Percentiles rank a stretch among this genome's conserved stretches.
Evolutionary conservation across 2,888 invertebrate species (phyloP).

Genomic region (Drosophila putrida): DNA sequence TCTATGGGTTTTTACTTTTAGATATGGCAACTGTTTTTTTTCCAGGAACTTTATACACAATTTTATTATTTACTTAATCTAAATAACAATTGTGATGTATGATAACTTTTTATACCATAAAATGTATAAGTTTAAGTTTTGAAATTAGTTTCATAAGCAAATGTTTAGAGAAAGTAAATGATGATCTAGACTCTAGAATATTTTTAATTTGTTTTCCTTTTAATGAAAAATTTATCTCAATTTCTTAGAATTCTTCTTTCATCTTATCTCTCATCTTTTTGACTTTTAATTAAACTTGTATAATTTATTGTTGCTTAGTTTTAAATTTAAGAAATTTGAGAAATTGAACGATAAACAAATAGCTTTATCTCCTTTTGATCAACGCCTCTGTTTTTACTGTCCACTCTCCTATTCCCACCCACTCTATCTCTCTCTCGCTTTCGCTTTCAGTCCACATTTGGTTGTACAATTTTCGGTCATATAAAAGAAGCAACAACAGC

Average conservation of each 20-base stretch:
- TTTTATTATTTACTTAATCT: too few species aligned
- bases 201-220: neutral
- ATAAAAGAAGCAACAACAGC: slow-evolving; percentile 44
- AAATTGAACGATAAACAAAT: slow-evolving; percentile 18
- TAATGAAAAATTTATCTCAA: neutral
- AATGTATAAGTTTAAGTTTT: too few species aligned
- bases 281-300: neutral
- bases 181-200: too few species aligned
- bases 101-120: too few species aligned
- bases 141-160: too few species aligned
- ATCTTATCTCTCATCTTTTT: neutral
- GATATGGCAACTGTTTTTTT: too few species aligned
- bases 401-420: neutral
- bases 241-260: neutral
- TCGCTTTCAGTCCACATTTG: slow-evolving; percentile 3
- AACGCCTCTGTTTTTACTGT: slow-evolving; percentile 43
- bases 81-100: too few species aligned
- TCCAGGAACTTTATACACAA: too few species aligned
- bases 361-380: slow-evolving; percentile 47
- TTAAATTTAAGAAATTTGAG: neutral
- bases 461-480: slow-evolving; percentile 40
- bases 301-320: neutral
- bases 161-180: too few species aligned
- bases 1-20: too few species aligned
- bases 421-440: neutral